phyloP scores from a whole-genome alignment of 2,888 invertebrate species.

The Pterostichus niger region DNA sequence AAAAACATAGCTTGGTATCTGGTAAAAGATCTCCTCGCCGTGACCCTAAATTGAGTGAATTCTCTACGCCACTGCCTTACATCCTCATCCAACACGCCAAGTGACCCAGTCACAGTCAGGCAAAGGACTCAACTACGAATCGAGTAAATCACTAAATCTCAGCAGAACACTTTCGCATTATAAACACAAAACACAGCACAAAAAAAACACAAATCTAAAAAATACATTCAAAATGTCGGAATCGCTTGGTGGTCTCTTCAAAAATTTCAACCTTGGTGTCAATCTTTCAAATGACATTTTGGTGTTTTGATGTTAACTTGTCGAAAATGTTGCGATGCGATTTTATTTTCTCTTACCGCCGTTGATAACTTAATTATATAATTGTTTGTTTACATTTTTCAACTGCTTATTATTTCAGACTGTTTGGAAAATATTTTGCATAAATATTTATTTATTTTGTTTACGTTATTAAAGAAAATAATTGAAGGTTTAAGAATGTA shows the following conservation, averaged over 20 bases:
- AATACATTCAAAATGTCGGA: slow-evolving; percentile 27
- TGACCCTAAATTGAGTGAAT: slow-evolving; percentile 29
- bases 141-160: slow-evolving; percentile 39
- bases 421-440: not conserved
- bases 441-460: not conserved
- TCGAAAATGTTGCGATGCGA: not conserved
- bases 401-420: too few relatives aligned
- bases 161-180: slow-evolving; percentile 12
- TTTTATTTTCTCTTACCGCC: too few relatives aligned
- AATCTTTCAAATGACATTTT: slow-evolving; percentile 42
- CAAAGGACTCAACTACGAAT: slow-evolving; percentile 28
- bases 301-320: slow-evolving; percentile 20
- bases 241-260: slow-evolving; percentile 30
- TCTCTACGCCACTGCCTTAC: slow-evolving; percentile 27
- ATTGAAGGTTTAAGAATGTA: not conserved
- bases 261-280: not conserved
- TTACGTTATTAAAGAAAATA: not conserved
- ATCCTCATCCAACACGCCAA: slow-evolving; percentile 20
- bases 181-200: slow-evolving; percentile 20
- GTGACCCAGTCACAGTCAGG: slow-evolving; percentile 28
- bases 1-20: slow-evolving; percentile 14
- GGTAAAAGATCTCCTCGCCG: not conserved
- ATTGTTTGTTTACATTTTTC: too few relatives aligned
- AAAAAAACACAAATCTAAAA: not conserved
- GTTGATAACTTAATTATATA: too few relatives aligned